Evolutionary conservation across 2,113 vertebrate genomes (phyloP).

Genomic region (Tragelaphus imberbis): DNA sequence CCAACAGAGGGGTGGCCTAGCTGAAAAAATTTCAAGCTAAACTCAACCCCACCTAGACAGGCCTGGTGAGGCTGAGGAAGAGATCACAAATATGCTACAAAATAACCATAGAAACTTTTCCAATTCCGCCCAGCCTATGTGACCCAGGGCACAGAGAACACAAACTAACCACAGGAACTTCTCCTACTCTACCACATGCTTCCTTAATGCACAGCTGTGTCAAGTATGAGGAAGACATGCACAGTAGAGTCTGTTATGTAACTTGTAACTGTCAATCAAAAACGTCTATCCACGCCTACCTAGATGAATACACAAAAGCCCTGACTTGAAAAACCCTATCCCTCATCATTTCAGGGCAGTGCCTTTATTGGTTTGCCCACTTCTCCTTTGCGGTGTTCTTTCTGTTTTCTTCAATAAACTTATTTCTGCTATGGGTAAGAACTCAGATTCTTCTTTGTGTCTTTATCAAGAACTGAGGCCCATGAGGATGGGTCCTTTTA

Average conservation of each 20-base stretch:
- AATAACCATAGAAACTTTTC: neutral
- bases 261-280: neutral
- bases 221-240: neutral
- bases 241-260: neutral
- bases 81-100: neutral
- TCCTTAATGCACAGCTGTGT: neutral
- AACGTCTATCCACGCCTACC: neutral
- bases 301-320: neutral
- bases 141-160: neutral
- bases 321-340: neutral
- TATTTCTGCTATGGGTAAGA: neutral
- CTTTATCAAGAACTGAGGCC: neutral
- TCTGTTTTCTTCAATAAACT: neutral
- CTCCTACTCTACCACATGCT: neutral
- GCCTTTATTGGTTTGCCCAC: neutral
- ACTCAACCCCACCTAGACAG: neutral
- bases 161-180: neutral
- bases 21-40: neutral
- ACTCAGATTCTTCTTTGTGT: neutral
- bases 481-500: neutral
- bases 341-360: neutral
- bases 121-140: neutral
- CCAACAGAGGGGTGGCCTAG: neutral
- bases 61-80: neutral
- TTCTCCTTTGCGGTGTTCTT: neutral